Evolutionary conservation across 2,888 invertebrate species (phyloP), one percentile per base, ranked within the genome.

Genomic region (Tortrix viridana): DNA sequence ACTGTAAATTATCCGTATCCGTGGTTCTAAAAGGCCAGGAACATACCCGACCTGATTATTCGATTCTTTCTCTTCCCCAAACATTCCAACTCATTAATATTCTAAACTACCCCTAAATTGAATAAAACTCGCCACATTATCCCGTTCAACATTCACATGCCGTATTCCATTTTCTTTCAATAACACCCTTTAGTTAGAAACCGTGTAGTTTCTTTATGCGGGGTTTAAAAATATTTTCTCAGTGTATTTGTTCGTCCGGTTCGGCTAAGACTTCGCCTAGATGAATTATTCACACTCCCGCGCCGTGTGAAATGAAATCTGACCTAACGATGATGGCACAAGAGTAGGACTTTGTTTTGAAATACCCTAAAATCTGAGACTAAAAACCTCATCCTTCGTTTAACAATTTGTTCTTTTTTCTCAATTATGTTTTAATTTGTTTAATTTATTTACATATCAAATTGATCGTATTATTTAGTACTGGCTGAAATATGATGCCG

Each of bases 211-310:
- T 46, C 16, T 32, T 32, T 55, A 14, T 20, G n/a, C 7, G 19
- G 54, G 5, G 72, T 66, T 70, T 71, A 70, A 74, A 72, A 72
- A 70, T 71, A 72, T 69, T 68, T 67, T 70, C 68, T 67, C 65
- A 73, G 70, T 72, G 66, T 69, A 67, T 69, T 66, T 68, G 70
- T 71, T 68, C 68, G 53, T 75, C 74, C 74, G 75, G 75, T 74
- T 73, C 75, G 73, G 72, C 59, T 70, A 54, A 66, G 71, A 70
- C 67, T 68, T 65, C 66, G 67, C 66, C 64, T 58, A 64, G 65
- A 77, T 78, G 75, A 76, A 77, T 78, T 71, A 78, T 78, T 76
- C 74, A 77, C 69, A 65, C 67, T 70, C 68, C 68, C 68, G 67
- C 67, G 67, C 67, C 62, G 41, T 23, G 69, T 67, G 71, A 71